phyloP scores from a whole-genome alignment of 2,797 vertebrate genomes.

The Protosalanx chinensis region DNA sequence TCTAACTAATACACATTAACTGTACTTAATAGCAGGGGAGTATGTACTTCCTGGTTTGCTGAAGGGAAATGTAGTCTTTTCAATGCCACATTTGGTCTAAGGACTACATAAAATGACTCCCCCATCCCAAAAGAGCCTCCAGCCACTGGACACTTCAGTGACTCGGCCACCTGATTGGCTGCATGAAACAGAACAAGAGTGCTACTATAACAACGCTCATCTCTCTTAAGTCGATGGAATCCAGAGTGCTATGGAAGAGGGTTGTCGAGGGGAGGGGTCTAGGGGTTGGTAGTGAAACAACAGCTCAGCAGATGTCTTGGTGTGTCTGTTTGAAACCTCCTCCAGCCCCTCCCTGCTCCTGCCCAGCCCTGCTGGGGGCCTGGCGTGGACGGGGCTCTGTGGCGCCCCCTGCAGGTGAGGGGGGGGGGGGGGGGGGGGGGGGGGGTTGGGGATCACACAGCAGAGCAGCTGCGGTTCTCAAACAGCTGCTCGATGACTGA shows the following conservation, averaged over 20 bases:
- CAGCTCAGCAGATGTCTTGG: background rate
- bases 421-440: no score
- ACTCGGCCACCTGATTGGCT: background rate
- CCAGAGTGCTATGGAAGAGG: background rate
- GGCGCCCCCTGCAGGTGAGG: constrained; percentile 3
- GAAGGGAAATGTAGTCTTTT: background rate
- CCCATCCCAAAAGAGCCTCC: background rate
- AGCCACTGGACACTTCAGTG: background rate
- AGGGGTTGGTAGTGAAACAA: constrained; percentile 31
- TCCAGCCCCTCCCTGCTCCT: constrained; percentile 1
- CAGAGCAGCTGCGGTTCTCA: constrained; percentile 74
- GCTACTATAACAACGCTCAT: no score
- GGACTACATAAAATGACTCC: background rate
- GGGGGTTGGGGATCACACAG: constrained; percentile 48
- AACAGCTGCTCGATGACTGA: constrained; percentile 87
- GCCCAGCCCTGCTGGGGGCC: background rate
- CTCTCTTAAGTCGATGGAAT: no score
- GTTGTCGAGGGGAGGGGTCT: constrained; percentile 22
- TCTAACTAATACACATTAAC: background rate
- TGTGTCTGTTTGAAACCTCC: background rate
- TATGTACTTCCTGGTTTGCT: background rate
- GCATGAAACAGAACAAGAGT: background rate
- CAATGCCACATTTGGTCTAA: background rate
- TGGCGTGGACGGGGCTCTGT: background rate
- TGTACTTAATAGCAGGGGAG: constrained; percentile 3